Evolutionary conservation across 2,888 invertebrate genomes (phyloP).

Genomic region (Lacanobia wlatinum): DNA sequence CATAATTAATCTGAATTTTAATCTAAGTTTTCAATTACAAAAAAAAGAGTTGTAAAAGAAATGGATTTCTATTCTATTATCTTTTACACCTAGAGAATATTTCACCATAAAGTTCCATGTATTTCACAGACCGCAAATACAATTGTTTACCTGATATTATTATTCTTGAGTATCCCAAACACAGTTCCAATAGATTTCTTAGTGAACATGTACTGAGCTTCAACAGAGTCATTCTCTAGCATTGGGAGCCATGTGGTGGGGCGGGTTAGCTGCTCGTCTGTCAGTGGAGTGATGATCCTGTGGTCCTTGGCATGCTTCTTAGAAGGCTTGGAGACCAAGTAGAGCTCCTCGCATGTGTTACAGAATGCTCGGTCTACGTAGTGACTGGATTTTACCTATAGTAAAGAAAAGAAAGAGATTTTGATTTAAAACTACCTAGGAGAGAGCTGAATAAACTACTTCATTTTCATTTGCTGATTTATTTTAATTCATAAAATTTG

Average conservation of each 20-base stretch:
- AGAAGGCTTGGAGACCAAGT: slow-evolving; percentile 76
- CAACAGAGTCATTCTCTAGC: slow-evolving; percentile 93
- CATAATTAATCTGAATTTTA: too few relatives aligned
- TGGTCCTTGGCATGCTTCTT: slow-evolving; percentile 91
- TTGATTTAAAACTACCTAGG: not conserved
- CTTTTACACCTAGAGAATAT: too few relatives aligned
- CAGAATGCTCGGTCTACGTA: slow-evolving; percentile 91
- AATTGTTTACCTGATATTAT: slow-evolving; percentile 89
- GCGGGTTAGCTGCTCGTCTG: slow-evolving; percentile 90
- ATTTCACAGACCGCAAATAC: too few relatives aligned
- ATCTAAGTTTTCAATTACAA: too few relatives aligned
- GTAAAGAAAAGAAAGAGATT: not conserved
- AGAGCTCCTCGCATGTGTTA: slow-evolving; percentile 91
- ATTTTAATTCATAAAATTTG: too few relatives aligned
- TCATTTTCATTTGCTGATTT: too few relatives aligned
- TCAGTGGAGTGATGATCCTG: slow-evolving; percentile 86
- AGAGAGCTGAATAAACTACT: too few relatives aligned
- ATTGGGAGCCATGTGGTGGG: slow-evolving; percentile 93
- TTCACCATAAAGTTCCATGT: too few relatives aligned
- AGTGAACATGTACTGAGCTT: slow-evolving; percentile 97
- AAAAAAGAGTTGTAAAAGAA: too few relatives aligned
- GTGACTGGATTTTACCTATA: slow-evolving; percentile 84
- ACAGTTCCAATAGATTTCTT: slow-evolving; percentile 92
- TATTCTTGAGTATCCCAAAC: slow-evolving; percentile 90
- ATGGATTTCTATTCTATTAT: too few relatives aligned